Evolutionary conservation across 1,140 invertebrate species (phyloP), one percentile per base, ranked within the genome.

Genomic region (Temnothorax longispinosus): DNA sequence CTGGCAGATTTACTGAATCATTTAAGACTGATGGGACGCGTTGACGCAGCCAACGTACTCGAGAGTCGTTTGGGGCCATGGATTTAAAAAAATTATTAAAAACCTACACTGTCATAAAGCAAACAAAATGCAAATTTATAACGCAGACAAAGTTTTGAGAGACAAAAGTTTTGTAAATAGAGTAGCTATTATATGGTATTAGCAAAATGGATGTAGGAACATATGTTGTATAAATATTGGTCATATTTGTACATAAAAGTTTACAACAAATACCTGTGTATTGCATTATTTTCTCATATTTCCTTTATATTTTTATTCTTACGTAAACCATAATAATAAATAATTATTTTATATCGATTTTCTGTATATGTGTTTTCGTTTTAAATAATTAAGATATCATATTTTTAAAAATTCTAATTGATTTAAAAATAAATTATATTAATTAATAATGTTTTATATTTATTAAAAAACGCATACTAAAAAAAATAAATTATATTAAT

Each of bases 21-120:
- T 85, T 96, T 99, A 85, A 97, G 98, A 92, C 97, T 98, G 85
- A 99, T 99, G 98, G 98, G 98, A 18, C 96, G 99, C 74, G 97
- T 97, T 93, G 99, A 99, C 95, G 98, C 98, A 32, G 98, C 98
- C 27, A 97, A 97, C 75, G 97, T 99, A 62, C 96, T 99, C 82
- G 98, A 99, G 94, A 98, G 97, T 93, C 97, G 98, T 91, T 96
- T 98, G 87, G 98, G 98, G 67, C 97, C 97, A n/a, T 97, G 97
- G 96, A 94, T 95, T 41, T 95, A 88, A 94, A 94, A 91, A 71
- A 80, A 74, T 64, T n/a, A 50, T 21, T 18, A 58, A 69, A 71
- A 65, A n/a, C 8, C n/a, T 38, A n/a, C 56, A 88, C 65, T 75
- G 76, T 76, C 41, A 65, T 38, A 47, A 47, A 56, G 21, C n/a